phyloP scores from a whole-genome alignment of 2,113 vertebrate species.

The Probosciger aterrimus region DNA sequence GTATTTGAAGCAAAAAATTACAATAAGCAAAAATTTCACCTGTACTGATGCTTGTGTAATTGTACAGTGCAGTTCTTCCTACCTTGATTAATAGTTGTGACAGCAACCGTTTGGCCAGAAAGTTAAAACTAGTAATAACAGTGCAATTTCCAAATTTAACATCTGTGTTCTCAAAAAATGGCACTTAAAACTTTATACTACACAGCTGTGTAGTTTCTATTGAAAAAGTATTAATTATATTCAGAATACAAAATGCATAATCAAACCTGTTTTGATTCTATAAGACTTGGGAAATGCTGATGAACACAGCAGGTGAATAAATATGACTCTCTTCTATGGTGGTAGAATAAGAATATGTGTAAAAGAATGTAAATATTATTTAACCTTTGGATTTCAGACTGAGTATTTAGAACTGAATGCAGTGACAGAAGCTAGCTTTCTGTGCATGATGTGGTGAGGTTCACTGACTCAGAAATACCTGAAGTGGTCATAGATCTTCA shows the following conservation, averaged over 20 bases:
- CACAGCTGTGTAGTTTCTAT: not conserved
- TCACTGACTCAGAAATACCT: not conserved
- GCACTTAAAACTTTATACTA: not conserved
- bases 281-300: not conserved
- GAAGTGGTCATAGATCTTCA: not conserved
- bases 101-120: not conserved
- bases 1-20: slow-evolving; percentile 19
- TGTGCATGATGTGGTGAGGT: not conserved
- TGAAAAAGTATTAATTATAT: not conserved
- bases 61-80: not conserved
- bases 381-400: not conserved
- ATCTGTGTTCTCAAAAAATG: not conserved
- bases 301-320: not conserved
- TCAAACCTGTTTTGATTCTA: not conserved
- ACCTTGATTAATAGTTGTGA: slow-evolving; percentile 17
- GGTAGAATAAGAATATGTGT: not conserved
- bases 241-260: not conserved
- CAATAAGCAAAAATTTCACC: not conserved
- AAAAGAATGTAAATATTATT: not conserved
- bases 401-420: not conserved
- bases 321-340: not conserved
- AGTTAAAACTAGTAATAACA: not conserved
- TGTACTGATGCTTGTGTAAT: not conserved
- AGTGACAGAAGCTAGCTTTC: not conserved
- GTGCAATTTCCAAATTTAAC: not conserved